A percentile compares a stretch with the other conserved stretches of the same genome.
Evolutionary conservation across 2,888 invertebrate genomes (phyloP).

Genomic region (Microplitis deprimator): DNA sequence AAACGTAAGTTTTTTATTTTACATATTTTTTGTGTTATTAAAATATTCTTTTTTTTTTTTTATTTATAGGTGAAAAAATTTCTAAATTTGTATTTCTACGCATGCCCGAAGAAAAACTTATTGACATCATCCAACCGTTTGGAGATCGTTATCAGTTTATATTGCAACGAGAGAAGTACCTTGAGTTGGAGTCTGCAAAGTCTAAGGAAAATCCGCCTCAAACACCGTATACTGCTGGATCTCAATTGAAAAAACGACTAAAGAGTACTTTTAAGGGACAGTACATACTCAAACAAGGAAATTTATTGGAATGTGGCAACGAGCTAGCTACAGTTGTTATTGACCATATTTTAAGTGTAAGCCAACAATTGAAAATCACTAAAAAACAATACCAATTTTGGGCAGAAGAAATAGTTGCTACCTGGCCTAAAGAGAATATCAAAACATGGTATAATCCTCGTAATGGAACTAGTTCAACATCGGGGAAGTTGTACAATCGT

Average conservation of each 20-base stretch:
- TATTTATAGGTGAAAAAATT: not conserved
- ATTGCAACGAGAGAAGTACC: not conserved
- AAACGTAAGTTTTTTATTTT: no score
- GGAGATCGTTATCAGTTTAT: not conserved
- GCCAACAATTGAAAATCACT: not conserved
- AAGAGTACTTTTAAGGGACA: not conserved
- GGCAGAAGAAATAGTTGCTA: not conserved
- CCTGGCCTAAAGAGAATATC: not conserved
- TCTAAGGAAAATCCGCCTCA: not conserved
- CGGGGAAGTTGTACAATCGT: constrained; percentile 1
- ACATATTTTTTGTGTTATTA: no score
- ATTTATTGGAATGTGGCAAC: not conserved
- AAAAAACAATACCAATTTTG: not conserved
- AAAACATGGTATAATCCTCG: not conserved
- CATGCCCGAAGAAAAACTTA: not conserved
- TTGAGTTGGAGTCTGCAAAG: not conserved
- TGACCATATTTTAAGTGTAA: not conserved
- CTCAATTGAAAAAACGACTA: not conserved
- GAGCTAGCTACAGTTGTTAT: not conserved
- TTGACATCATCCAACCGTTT: not conserved
- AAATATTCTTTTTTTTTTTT: no score
- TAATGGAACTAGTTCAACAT: constrained; percentile 5
- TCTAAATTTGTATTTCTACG: not conserved
- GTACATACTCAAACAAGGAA: not conserved
- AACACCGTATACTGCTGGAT: not conserved